Percentiles rank a stretch among this genome's conserved stretches.
These are phyloP conservation scores for Diarsia brunnea DNA, from an alignment of 2,888 invertebrate genomes.

Conservation along the genomic window DNA sequence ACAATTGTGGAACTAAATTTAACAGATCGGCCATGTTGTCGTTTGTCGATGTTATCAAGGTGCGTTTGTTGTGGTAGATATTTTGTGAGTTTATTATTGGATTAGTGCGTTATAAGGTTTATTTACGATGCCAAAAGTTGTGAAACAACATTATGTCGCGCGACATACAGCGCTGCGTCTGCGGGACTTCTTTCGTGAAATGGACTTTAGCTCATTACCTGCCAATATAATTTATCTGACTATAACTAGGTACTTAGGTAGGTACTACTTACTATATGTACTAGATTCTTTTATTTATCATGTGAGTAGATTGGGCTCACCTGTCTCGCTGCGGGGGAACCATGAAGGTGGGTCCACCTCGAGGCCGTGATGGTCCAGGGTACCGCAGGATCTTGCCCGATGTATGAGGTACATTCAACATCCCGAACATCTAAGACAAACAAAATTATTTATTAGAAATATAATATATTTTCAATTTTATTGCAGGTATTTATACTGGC, in stretches of 20 bases:
- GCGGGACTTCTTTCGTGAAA: too few relatives aligned
- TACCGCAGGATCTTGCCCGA: slow-evolving; percentile 87
- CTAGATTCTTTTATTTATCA: not conserved
- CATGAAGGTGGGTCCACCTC: slow-evolving; percentile 81
- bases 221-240: not conserved
- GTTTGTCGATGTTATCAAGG: too few relatives aligned
- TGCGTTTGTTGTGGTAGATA: too few relatives aligned
- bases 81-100: too few relatives aligned
- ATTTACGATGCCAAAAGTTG: too few relatives aligned
- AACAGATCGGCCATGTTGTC: too few relatives aligned
- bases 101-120: too few relatives aligned
- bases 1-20: too few relatives aligned
- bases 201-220: too few relatives aligned
- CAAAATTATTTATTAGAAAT: not conserved
- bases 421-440: slow-evolving; percentile 85
- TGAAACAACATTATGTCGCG: too few relatives aligned
- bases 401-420: slow-evolving; percentile 84
- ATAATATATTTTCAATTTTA: not conserved
- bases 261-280: not conserved
- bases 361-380: slow-evolving; percentile 84
- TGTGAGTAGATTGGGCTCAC: slow-evolving; percentile 64
- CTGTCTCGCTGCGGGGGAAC: slow-evolving; percentile 87
- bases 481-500: not conserved
- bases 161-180: too few relatives aligned
- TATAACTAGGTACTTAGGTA: not conserved